These are phyloP conservation scores for Drosophila repletoides DNA, from an alignment of 1,140 invertebrate genomes.

Conservation along the genomic window DNA sequence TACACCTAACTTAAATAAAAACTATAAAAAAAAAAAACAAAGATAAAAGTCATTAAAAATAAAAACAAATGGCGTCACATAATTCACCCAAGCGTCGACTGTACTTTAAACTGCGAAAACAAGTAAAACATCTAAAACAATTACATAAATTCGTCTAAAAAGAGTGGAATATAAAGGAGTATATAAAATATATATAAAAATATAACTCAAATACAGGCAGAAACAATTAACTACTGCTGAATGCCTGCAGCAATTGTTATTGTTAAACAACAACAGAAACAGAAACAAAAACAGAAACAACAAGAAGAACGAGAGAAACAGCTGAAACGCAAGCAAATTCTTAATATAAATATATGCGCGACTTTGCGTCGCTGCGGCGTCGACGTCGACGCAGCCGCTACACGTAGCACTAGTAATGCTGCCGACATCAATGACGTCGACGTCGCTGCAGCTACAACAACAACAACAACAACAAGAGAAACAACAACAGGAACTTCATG, in stretches of 20 bases:
- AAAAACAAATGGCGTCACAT: constrained; percentile 13
- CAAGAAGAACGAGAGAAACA: constrained; percentile 42
- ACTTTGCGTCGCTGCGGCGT: constrained; percentile 49
- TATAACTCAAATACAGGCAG: constrained; percentile 45
- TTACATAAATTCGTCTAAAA: constrained; percentile 36
- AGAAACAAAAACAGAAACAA: constrained; percentile 22
- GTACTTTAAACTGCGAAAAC: neutral
- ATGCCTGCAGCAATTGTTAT: constrained; percentile 67
- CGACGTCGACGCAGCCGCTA: constrained; percentile 37
- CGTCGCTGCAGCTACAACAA: constrained; percentile 16
- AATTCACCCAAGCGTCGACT: no score
- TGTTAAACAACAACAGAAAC: constrained; percentile 44
- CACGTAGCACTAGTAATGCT: constrained; percentile 41
- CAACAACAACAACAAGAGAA: constrained; percentile 1
- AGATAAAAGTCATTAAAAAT: neutral
- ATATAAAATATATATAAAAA: no score
- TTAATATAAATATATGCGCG: constrained; percentile 62
- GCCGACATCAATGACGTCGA: constrained; percentile 27
- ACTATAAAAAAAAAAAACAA: neutral
- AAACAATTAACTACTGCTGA: constrained; percentile 63
- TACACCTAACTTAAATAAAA: no score
- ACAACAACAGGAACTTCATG: neutral
- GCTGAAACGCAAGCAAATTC: constrained; percentile 33
- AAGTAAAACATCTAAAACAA: constrained; percentile 31
- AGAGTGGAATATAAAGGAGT: no score